These are phyloP conservation scores for Cichlasoma orientale DNA, from an alignment of 2,797 vertebrate species.

Conservation along the genomic window DNA sequence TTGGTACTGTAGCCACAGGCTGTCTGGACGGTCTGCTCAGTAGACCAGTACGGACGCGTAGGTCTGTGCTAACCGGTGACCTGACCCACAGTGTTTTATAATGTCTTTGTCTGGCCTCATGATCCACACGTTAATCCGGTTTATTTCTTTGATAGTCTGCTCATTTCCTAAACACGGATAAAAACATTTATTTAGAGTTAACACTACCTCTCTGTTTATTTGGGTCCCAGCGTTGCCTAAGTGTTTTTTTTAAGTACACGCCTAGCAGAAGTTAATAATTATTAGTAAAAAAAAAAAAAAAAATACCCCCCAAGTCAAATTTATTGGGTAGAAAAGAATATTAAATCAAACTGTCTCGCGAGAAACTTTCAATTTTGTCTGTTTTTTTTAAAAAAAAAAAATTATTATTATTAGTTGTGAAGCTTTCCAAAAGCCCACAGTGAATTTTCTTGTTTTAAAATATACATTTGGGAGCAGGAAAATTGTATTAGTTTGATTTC, in stretches of 20 bases:
- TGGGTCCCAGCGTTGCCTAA: neutral
- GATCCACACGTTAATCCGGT: neutral
- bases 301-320: neutral
- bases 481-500: neutral
- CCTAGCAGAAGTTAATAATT: neutral
- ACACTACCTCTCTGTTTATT: neutral
- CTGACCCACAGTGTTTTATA: neutral
- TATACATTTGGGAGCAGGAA: neutral
- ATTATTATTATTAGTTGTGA: neutral
- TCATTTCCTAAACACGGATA: neutral
- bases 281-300: neutral
- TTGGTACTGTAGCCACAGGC: accelerated
- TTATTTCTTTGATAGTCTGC: neutral
- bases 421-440: neutral
- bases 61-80: constrained; percentile 42
- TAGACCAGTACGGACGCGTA: neutral
- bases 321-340: neutral
- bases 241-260: neutral
- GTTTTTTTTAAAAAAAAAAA: no score
- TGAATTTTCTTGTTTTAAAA: neutral
- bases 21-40: neutral
- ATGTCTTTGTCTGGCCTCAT: neutral
- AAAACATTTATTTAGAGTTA: neutral
- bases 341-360: neutral
- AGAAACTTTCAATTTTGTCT: no score